phyloP scores from a whole-genome alignment of 30 jellyfish, hydroid and myxozoan genomes.

The Aurelia coerulea region DNA sequence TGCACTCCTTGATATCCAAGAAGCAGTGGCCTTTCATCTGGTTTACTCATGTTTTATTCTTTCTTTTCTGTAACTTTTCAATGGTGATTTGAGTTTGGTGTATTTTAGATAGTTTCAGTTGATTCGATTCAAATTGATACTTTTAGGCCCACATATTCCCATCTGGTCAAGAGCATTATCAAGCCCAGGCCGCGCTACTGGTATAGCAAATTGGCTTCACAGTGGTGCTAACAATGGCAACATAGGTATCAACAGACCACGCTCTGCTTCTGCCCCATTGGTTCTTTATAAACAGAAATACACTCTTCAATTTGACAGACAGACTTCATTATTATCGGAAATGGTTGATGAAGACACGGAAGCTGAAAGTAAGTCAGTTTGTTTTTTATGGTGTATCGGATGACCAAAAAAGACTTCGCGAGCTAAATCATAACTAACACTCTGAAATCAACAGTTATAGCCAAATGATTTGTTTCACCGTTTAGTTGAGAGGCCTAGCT shows the following conservation, averaged over 20 bases:
- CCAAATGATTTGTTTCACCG: no score
- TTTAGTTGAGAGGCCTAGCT: no score
- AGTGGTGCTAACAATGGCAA: background rate
- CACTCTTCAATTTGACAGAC: slow-evolving; percentile 75
- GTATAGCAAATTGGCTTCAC: slow-evolving; percentile 44
- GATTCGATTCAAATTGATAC: no score
- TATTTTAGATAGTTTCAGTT: no score
- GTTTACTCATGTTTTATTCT: no score
- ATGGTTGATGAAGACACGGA: background rate
- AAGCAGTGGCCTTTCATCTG: no score
- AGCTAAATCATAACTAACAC: no score
- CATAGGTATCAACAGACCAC: slow-evolving; percentile 42
- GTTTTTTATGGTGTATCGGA: background rate
- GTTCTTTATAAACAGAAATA: slow-evolving; percentile 63
- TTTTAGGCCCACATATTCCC: slow-evolving; percentile 42
- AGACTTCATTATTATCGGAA: slow-evolving; percentile 3
- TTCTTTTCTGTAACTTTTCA: no score
- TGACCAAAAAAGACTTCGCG: no score
- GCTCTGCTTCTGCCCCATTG: slow-evolving; percentile 71
- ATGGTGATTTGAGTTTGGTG: no score
- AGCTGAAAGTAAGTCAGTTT: slow-evolving; percentile 11
- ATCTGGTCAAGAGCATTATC: slow-evolving; percentile 68
- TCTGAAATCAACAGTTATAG: no score
- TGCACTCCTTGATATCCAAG: no score
- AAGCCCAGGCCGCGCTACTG: slow-evolving; percentile 67